phyloP scores from a whole-genome alignment of 2,113 vertebrate species.

The Anser brachyrhynchus region DNA sequence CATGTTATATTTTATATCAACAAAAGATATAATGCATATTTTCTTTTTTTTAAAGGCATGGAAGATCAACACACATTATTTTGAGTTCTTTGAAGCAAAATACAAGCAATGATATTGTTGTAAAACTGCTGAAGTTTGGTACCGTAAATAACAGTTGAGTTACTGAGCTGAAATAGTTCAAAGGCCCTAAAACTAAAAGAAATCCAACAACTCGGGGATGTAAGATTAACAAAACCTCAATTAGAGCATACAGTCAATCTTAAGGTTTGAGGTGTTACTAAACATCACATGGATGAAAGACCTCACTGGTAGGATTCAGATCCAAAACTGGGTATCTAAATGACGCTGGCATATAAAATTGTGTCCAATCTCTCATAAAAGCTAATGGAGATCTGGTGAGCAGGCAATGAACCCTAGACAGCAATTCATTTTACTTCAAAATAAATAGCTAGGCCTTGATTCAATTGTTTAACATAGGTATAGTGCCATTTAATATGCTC shows the following conservation, averaged over 20 bases:
- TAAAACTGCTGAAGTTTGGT: background rate
- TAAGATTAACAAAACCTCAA: background rate
- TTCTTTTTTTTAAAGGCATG: background rate
- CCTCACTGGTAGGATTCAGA: background rate
- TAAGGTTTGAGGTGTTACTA: background rate
- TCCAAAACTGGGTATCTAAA: background rate
- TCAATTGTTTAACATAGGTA: background rate
- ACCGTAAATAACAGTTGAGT: background rate
- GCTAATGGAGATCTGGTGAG: background rate
- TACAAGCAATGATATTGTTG: background rate
- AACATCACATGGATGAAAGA: background rate
- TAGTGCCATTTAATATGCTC: background rate
- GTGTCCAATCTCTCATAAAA: background rate
- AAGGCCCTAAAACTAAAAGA: background rate
- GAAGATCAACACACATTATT: background rate
- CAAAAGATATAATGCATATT: background rate
- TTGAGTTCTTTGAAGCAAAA: background rate
- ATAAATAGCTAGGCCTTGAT: background rate
- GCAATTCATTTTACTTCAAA: background rate
- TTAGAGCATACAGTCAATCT: background rate
- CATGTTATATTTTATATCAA: background rate
- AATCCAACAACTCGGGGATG: background rate
- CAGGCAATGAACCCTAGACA: background rate
- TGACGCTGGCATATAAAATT: accelerated
- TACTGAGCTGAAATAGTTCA: background rate